Conservation (phyloP, 1,140 invertebrate species). For the Drosophila teissieri region DNA sequence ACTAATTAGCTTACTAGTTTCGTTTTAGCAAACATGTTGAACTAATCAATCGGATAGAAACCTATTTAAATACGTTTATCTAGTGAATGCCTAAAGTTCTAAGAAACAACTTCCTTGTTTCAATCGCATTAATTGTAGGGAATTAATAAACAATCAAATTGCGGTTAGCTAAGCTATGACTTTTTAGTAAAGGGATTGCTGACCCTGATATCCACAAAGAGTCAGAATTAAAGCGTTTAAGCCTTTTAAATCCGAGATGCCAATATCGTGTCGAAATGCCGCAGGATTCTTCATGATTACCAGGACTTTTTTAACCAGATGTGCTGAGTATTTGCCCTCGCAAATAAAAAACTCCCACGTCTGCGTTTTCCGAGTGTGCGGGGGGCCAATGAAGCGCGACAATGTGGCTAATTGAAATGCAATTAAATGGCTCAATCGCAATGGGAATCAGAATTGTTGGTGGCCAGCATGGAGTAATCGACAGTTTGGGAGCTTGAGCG, state of each 20-base stretch:
- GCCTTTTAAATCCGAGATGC: no score
- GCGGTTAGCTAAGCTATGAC: no score
- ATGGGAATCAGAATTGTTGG: constrained; percentile 20
- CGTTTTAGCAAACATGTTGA: no score
- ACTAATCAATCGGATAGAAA: no score
- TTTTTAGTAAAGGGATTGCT: not conserved
- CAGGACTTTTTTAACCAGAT: not conserved
- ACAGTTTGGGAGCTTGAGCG: constrained; percentile 14
- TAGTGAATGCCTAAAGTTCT: no score
- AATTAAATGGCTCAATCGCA: constrained; percentile 65
- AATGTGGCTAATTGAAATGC: constrained; percentile 71
- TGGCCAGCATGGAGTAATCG: constrained; percentile 1
- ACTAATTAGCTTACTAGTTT: no score
- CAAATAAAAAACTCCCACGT: constrained; percentile 41
- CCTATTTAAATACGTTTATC: no score
- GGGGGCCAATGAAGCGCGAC: constrained; percentile 62
- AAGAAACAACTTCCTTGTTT: no score
- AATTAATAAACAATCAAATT: not conserved
- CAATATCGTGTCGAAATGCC: no score
- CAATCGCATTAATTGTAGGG: no score
- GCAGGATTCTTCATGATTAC: not conserved
- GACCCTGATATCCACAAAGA: no score
- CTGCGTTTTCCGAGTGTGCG: constrained; percentile 7
- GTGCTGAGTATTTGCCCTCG: not conserved
- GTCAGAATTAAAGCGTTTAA: no score